Evolutionary conservation across 2,113 vertebrate species (phyloP).

Genomic region (Pipra filicauda): DNA sequence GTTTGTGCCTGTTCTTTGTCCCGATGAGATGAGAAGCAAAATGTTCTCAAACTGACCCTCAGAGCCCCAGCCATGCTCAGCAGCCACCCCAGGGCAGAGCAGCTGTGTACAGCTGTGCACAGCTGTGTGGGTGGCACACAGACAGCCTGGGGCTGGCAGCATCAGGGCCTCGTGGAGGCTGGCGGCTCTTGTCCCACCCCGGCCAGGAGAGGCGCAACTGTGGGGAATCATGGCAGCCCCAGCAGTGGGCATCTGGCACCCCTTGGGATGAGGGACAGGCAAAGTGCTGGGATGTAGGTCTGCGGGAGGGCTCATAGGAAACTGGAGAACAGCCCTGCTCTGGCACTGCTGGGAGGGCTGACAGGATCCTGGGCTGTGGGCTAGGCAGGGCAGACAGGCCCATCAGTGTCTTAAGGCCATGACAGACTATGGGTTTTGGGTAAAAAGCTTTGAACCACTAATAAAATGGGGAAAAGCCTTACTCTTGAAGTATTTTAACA

Average conservation of each 20-base stretch:
- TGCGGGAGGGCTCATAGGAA: rapidly evolving
- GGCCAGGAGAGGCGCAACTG: not conserved
- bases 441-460: not conserved
- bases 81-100: not conserved
- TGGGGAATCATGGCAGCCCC: rapidly evolving
- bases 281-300: not conserved
- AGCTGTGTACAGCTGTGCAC: not conserved
- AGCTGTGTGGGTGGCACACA: not conserved
- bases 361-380: not conserved
- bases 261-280: not conserved
- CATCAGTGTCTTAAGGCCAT: not conserved
- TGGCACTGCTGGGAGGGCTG: not conserved
- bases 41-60: rapidly evolving
- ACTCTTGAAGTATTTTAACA: not conserved
- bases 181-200: rapidly evolving
- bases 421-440: not conserved
- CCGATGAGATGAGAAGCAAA: not conserved
- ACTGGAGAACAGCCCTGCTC: not conserved
- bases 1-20: rapidly evolving
- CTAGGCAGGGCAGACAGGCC: not conserved
- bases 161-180: rapidly evolving
- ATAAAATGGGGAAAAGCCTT: not conserved
- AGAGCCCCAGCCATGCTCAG: not conserved
- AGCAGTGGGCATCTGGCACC: rapidly evolving
- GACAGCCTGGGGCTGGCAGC: rapidly evolving